Percentiles rank a stretch among this genome's conserved stretches.
phyloP scores from a whole-genome alignment of 1,140 invertebrate genomes.

The Lepidotrigona ventralis region DNA sequence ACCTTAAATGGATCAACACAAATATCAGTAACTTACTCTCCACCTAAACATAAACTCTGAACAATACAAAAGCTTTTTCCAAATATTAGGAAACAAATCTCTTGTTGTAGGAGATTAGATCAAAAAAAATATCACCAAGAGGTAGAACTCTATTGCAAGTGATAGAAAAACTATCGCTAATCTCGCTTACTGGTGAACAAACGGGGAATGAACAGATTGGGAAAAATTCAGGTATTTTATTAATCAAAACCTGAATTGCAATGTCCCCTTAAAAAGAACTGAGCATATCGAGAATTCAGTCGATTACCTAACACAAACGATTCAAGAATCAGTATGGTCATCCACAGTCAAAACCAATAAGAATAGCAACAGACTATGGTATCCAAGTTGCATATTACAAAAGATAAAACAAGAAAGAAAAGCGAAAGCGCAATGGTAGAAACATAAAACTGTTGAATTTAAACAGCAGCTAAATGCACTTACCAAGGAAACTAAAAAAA shows the following conservation, averaged over 20 bases:
- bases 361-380: not conserved
- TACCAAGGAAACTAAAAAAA: slow-evolving; percentile 1
- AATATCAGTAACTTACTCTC: too few relatives aligned
- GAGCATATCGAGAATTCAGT: not conserved
- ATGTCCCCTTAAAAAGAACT: not conserved
- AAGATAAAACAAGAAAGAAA: not conserved
- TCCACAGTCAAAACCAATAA: not conserved
- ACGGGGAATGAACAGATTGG: not conserved
- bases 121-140: too few relatives aligned
- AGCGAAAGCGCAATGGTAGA: not conserved
- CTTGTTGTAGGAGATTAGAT: too few relatives aligned
- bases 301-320: not conserved
- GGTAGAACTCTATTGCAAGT: too few relatives aligned
- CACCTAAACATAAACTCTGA: too few relatives aligned
- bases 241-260: not conserved
- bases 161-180: too few relatives aligned
- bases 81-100: too few relatives aligned
- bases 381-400: not conserved
- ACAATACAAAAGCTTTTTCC: too few relatives aligned
- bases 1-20: too few relatives aligned
- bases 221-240: too few relatives aligned
- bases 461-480: slow-evolving; percentile 32
- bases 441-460: not conserved
- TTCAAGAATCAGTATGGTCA: not conserved
- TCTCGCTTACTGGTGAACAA: too few relatives aligned